Base-by-base conservation (phyloP, 1,140 invertebrate species). In the Scaptomyza hsui region DNA sequence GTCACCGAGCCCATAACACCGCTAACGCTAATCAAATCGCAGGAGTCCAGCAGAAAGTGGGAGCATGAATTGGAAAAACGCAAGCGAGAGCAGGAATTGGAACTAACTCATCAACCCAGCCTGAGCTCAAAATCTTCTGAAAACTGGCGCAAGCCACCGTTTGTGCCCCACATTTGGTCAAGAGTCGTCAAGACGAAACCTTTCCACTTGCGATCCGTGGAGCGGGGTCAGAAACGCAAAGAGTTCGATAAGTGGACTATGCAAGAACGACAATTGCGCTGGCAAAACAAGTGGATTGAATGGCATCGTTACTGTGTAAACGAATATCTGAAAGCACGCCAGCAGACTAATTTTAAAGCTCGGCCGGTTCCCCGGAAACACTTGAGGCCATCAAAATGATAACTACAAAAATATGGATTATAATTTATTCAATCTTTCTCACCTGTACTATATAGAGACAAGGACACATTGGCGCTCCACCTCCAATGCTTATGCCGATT, bases 401-500 rank as follows among this genome's bases (percentile, higher is more conserved):
- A n/a, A n/a, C n/a, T n/a, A n/a, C n/a, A n/a, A n/a, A n/a, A n/a
- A n/a, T n/a, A n/a, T n/a, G n/a, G n/a, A n/a, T n/a, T n/a, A n/a
- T n/a, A n/a, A n/a, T n/a, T n/a, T n/a, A n/a, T n/a, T n/a, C n/a
- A n/a, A 12, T 9, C 21, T 59, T 52, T 61, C 52, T 83, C 69
- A 99, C 96, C 94, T 97, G 95, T 10, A 99, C 98, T 78, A 99
- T 98, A 91, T 99, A 99, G 1, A 99, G 92, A 91, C 98, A 99
- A 0, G 98, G 98, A 92, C 99, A 99, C 47, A 97, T 93, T 0
- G 98, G 98, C 0, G 98, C 97, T 49, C 99, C 98, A 9, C 98
- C 98, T 2, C 98, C 98, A 67, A 99, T 99, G 91, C 97, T 99
- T 60, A 99, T 99, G 1, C 99, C 98, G 78, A 99, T 99, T 15